These are phyloP conservation scores for Halictus quadricinctus DNA, from an alignment of 2,888 invertebrate genomes.

Conservation along the genomic window DNA sequence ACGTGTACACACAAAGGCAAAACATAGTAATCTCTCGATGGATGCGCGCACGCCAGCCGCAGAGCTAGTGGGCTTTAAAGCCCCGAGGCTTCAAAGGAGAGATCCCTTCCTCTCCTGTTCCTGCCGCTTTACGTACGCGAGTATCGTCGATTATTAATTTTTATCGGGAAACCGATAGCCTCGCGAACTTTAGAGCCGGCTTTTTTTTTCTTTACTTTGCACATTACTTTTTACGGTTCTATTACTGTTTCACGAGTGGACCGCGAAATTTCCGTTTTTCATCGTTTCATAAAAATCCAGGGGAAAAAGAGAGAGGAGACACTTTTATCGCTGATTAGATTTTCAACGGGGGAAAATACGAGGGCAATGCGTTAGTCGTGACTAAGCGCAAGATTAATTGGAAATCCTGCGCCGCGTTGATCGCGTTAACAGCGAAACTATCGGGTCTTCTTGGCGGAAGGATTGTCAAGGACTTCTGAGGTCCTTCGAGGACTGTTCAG, in stretches of 20 bases:
- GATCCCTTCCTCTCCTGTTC: not conserved
- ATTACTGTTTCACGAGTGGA: not conserved
- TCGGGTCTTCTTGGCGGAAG: not conserved
- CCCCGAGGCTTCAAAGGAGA: conserved; percentile 12
- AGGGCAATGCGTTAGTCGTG: not conserved
- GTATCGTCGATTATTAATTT: conserved; percentile 41
- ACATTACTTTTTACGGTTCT: not conserved
- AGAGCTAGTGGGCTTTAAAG: conserved; percentile 5
- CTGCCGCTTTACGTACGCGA: not conserved
- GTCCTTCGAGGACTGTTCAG: not conserved
- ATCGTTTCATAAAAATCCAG: not conserved
- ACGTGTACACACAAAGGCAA: conserved; percentile 14
- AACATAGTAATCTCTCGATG: conserved; percentile 26
- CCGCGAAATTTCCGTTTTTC: not conserved
- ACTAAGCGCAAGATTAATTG: not conserved
- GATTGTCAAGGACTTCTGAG: not conserved
- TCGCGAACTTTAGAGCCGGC: not conserved
- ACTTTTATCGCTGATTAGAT: conserved; percentile 5
- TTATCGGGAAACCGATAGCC: conserved; percentile 39
- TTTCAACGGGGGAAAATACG: not conserved
- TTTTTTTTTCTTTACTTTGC: not conserved
- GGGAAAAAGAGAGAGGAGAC: not conserved
- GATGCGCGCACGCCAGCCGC: conserved; percentile 6
- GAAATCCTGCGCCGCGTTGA: not conserved
- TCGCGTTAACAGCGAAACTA: not conserved